Percentiles rank a stretch among this genome's conserved stretches.
phyloP scores from a whole-genome alignment of 2,888 invertebrate genomes.

The Cephus pulcher region DNA sequence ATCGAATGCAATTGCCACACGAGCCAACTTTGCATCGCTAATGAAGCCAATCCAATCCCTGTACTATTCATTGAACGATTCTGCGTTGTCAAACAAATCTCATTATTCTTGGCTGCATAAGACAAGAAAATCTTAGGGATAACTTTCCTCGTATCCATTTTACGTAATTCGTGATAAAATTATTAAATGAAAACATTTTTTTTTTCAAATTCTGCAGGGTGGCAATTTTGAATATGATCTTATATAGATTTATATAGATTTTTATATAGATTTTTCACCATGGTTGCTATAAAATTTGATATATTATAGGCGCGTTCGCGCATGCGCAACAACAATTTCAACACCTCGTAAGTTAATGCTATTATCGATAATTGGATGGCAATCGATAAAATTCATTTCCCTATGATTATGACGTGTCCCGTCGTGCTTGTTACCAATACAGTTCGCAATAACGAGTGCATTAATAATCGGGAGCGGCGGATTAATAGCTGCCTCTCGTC shows the following conservation, averaged over 20 bases:
- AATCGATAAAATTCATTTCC: slow-evolving; percentile 18
- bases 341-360: slow-evolving; percentile 14
- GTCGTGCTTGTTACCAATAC: slow-evolving; percentile 9
- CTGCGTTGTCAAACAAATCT: slow-evolving; percentile 15
- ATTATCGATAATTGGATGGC: slow-evolving; percentile 13
- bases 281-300: not conserved
- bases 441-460: slow-evolving; percentile 18
- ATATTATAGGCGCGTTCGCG: not conserved
- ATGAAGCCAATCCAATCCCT: slow-evolving; percentile 39
- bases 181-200: not conserved
- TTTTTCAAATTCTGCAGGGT: not conserved
- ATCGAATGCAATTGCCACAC: slow-evolving; percentile 28
- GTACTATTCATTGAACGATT: not conserved
- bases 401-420: slow-evolving; percentile 17
- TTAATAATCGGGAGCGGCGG: slow-evolving; percentile 19
- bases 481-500: slow-evolving; percentile 4
- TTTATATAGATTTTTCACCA: not conserved
- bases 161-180: not conserved
- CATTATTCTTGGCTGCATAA: slow-evolving; percentile 20
- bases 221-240: not conserved
- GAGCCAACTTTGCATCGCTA: slow-evolving; percentile 39
- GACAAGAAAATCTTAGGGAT: not conserved
- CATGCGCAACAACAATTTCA: slow-evolving; percentile 10
- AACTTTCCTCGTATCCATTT: not conserved
- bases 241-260: not conserved